These are phyloP conservation scores for Heliconius himera DNA, from an alignment of 1,140 invertebrate species.

Conservation along the genomic window DNA sequence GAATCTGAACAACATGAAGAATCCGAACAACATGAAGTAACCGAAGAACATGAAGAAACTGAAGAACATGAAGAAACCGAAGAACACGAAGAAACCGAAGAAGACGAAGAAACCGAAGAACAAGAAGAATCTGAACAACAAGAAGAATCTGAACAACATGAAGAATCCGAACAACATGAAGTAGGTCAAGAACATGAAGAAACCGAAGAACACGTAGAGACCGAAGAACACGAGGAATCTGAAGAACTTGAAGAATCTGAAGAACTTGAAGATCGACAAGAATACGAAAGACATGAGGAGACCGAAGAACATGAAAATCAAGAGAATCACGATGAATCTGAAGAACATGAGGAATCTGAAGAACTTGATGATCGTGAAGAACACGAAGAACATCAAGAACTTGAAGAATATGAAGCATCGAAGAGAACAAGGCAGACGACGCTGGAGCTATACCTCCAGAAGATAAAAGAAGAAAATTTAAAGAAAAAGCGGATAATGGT, in stretches of 20 bases:
- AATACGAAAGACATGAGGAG: not conserved
- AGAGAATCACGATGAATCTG: not conserved
- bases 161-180: too few relatives aligned
- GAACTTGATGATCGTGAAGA: not conserved
- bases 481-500: slow-evolving; percentile 58
- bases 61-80: too few relatives aligned
- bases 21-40: too few relatives aligned
- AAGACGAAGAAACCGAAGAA: not conserved
- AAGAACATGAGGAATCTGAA: not conserved
- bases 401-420: slow-evolving; percentile 42
- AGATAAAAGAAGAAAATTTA: slow-evolving; percentile 56
- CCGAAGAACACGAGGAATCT: not conserved
- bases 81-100: not conserved
- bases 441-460: slow-evolving; percentile 57
- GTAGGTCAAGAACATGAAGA: not conserved
- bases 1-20: not conserved
- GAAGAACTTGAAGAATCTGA: not conserved
- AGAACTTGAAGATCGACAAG: not conserved
- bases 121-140: not conserved
- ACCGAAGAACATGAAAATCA: too few relatives aligned
- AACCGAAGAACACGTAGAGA: not conserved
- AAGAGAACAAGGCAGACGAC: slow-evolving; percentile 49
- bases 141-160: too few relatives aligned
- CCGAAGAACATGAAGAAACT: not conserved
- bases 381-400: not conserved